Evolutionary conservation across 1,140 invertebrate species (phyloP), one percentile per base, ranked within the genome.

Genomic region (Sipha flava): DNA sequence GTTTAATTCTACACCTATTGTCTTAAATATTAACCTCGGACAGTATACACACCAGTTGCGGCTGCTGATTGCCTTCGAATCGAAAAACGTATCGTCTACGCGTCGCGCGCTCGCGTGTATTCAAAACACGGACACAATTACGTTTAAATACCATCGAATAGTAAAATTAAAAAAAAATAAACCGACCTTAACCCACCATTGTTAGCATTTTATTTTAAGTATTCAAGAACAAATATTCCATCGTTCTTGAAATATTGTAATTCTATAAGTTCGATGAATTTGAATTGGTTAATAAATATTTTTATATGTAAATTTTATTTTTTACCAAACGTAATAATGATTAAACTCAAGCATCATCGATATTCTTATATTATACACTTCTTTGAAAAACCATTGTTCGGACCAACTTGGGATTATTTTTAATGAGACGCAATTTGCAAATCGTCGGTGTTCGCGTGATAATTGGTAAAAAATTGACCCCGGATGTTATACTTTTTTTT

Each of bases 41-140:
- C 34, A 14, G 62, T 40, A 7, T 37, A 40, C 1, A 66, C 34
- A 14, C 1, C 12, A 40, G 62, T 66, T 40, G 62, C 40, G 29
- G 26, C 57, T 9, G 57, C 31, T 66, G 62, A 40, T 66, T 66
- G 62, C 62, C 62, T 66, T 66, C 62, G n/a, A 66, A 40, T 66
- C 31, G 40, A 23, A 64, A 62, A 21, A 31, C 57, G 16, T 31
- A 66, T 40, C 34, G 62, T 66, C 34, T 40, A 40, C 62, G 34
- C 31, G n/a, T 21, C n/a, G 14, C 23, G 40, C 14, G n/a, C 40
- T n/a, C n/a, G 23, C 10, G 62, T 23, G 1, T 66, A 66, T 40
- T 66, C 62, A 40, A 66, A 66, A 14, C 62, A 66, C 62, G n/a
- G 62, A 66, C 34, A 34, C 18, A 66, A 64, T 31, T 66, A 21